Evolutionary conservation across 1,140 invertebrate species (phyloP), one percentile per base, ranked within the genome.

Genomic region (Oryzaephilus surinamensis): DNA sequence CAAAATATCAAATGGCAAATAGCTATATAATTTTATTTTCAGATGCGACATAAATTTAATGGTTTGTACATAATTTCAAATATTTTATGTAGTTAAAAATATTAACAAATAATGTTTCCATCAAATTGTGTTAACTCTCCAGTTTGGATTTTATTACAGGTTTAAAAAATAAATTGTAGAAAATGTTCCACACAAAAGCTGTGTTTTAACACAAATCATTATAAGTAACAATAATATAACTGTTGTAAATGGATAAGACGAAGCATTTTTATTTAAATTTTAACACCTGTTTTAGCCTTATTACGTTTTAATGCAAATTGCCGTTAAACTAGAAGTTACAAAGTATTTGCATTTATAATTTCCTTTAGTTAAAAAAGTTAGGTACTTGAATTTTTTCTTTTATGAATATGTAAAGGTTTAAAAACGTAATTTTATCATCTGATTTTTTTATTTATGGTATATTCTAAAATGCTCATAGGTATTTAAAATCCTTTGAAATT

Each of bases 301-400:
- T 36, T 36, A 36, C 33, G 18, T 36, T 36, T 27, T 13, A 16
- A 36, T 36, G 33, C 33, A 36, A 36, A 36, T 36, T 26, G 18
- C 16, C 15, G 33, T 36, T 26, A 36, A 36, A 36, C 23, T 36
- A 26, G 33, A 36, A 36, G 33, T 36, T 36, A 36, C 23, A 26
- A 7, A 26, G 19, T 36, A 36, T 36, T 36, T 27, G 33, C 33
- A 36, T 36, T 36, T 36, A 36, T 36, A 36, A 36, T 36, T 26
- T 19, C 4, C 33, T 19, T 26, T 17, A 17, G 19, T 17, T 31
- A 17, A 14, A 11, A 7, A 13, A 14, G 13, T 15, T 14, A 36
- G 18, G 26, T 36, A 27, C 28, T 36, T 27, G 16, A n/a, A 36
- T 36, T 26, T 17, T 34, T 13, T 12, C 28, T 26, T 8, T 13